Evolutionary conservation across 2,888 invertebrate species (phyloP).

Genomic region (Lycocerus yunnanus): DNA sequence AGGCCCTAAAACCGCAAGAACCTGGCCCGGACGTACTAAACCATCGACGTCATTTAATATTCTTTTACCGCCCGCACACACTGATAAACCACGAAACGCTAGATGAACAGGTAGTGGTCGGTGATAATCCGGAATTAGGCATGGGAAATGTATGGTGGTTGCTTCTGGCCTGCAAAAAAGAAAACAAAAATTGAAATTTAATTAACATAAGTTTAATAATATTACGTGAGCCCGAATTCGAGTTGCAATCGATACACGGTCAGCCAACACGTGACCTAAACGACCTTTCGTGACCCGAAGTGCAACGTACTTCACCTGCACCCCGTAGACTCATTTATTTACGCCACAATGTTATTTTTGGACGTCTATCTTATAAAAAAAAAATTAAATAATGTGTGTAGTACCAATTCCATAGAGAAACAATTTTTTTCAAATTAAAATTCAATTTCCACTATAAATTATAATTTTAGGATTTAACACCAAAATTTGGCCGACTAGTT

Average conservation of each 20-base stretch:
- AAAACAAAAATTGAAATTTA: background rate
- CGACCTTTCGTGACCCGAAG: conserved; percentile 38
- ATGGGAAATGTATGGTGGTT: conserved; percentile 64
- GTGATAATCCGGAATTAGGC: conserved; percentile 58
- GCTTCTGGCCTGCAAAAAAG: conserved; percentile 65
- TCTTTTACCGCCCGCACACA: conserved; percentile 58
- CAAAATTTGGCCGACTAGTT: background rate
- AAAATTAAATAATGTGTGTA: background rate
- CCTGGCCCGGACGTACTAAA: conserved; percentile 74
- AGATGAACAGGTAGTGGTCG: conserved; percentile 66
- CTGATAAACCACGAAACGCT: conserved; percentile 67
- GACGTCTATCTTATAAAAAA: conserved; percentile 3
- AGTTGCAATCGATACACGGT: conserved; percentile 27
- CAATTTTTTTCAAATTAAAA: background rate
- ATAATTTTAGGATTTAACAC: background rate
- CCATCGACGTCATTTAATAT: conserved; percentile 75
- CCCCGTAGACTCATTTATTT: conserved; percentile 21
- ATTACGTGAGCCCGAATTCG: conserved; percentile 3
- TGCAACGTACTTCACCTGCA: conserved; percentile 37
- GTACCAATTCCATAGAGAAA: background rate
- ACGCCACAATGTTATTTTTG: conserved; percentile 2
- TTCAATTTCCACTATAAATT: background rate
- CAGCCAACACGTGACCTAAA: conserved; percentile 32
- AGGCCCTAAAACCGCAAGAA: conserved; percentile 82
- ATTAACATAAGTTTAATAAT: conserved; percentile 12